A percentile compares a stretch with the other conserved stretches of the same genome.
Evolutionary conservation across 2,797 vertebrate species (phyloP).

Genomic region (Salmo trutta): DNA sequence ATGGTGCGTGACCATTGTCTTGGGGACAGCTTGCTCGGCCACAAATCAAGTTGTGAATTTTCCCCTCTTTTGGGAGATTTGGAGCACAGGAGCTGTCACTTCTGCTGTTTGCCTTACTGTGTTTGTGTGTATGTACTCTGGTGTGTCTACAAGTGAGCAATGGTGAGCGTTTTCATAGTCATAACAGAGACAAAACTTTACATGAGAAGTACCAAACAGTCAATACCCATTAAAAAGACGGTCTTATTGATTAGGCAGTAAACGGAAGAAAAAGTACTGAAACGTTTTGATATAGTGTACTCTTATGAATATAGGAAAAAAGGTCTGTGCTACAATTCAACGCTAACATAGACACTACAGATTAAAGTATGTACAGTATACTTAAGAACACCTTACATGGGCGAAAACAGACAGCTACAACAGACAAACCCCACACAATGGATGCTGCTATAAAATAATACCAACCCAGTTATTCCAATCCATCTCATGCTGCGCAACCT

Average conservation of each 20-base stretch:
- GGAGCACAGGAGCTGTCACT: slow-evolving; percentile 5
- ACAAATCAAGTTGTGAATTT: slow-evolving; percentile 30
- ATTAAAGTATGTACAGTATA: too few relatives aligned
- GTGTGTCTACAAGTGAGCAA: not conserved
- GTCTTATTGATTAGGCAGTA: not conserved
- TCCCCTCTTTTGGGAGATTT: not conserved
- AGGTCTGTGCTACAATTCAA: too few relatives aligned
- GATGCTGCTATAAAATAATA: too few relatives aligned
- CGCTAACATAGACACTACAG: too few relatives aligned
- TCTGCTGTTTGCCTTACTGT: not conserved
- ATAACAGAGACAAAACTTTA: not conserved
- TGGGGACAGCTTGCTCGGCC: not conserved
- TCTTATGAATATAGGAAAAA: too few relatives aligned
- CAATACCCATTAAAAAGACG: not conserved
- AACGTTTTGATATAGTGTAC: not conserved
- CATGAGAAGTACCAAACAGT: not conserved
- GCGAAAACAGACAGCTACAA: too few relatives aligned
- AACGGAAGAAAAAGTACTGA: not conserved
- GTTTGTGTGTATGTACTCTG: not conserved
- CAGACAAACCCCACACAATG: too few relatives aligned
- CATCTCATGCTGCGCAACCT: too few relatives aligned
- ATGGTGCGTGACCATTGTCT: slow-evolving; percentile 34
- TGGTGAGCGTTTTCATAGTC: not conserved
- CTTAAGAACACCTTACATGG: too few relatives aligned
- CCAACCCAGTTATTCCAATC: too few relatives aligned